Evolutionary conservation across 2,888 invertebrate genomes (phyloP), one percentile per base, ranked within the genome.

Genomic region (Tupiocoris notatus): DNA sequence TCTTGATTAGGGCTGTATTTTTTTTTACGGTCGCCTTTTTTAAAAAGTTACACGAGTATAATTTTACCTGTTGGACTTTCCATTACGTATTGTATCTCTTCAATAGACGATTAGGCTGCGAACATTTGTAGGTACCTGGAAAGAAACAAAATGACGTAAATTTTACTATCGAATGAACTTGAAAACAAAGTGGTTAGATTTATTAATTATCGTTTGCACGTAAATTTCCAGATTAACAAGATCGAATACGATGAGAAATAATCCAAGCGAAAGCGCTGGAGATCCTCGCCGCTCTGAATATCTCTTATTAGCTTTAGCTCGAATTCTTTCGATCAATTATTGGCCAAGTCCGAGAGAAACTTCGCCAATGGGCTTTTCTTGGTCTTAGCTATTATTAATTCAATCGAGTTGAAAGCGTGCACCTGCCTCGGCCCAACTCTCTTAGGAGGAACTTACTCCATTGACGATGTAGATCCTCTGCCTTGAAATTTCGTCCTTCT

Each of bases 61-160:
- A 61, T 18, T 7, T 64, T 64, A 64, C 64, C 64, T 64, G 64
- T 23, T 21, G 64, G 64, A n/a, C 64, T 64, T n/a, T 64, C 64
- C 64, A 64, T 64, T 6, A 2, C n/a, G 1, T 1, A 24, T 9
- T 17, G 22, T 23, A 2, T 24, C 7, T 22, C n/a, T 64, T 21
- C 22, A 24, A 22, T 18, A 24, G 17, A 18, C 16, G 23, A 24
- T 24, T 24, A 64, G 25, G 24, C 23, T 24, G 23, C 12, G 21
- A 39, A 12, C 39, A 39, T 39, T 39, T 12, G 39, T 39, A 39
- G 39, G 39, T 64, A 64, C 64, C 64, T 64, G 64, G 24, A 64
- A 64, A 22, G 23, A 23, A 64, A 6, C 20, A 39, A 39, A 39
- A 39, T 39, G 39, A 39, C 39, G n/a, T n/a, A n/a, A n/a, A n/a